A percentile compares a stretch with the other conserved stretches of the same genome.
Conservation (phyloP, 1,140 invertebrate species). For the Agrilus planipennis region DNA sequence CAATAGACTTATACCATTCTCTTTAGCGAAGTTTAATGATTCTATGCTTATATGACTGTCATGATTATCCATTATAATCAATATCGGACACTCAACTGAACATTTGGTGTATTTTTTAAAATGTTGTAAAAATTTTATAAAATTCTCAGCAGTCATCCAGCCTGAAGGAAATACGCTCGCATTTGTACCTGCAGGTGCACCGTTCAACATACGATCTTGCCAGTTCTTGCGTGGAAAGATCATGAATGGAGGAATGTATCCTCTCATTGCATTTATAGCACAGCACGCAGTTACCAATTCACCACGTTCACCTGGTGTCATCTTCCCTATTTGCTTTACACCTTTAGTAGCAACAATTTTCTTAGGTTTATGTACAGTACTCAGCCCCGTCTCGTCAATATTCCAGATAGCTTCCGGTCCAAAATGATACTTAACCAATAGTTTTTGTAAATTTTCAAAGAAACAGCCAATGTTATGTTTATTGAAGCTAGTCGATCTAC, state of each 20-base stretch:
- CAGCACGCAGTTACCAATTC: conserved; percentile 3
- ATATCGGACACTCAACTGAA: conserved; percentile 21
- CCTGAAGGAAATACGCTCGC: conserved; percentile 7
- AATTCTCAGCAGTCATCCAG: conserved; percentile 36
- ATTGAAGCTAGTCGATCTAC: conserved; percentile 26
- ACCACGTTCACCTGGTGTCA: conserved; percentile 33
- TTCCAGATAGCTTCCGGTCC: conserved; percentile 27
- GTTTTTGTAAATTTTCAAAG: conserved; percentile 20
- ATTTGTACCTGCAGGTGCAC: neutral
- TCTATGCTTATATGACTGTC: conserved; percentile 11
- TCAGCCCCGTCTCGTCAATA: conserved; percentile 33
- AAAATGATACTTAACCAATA: conserved; percentile 19
- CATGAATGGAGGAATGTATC: neutral
- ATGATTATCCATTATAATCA: conserved; percentile 17
- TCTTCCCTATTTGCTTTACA: conserved; percentile 31
- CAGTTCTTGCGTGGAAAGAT: neutral
- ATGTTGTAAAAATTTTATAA: conserved; percentile 35
- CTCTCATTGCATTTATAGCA: neutral
- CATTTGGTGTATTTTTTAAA: conserved; percentile 30
- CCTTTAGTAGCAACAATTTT: conserved; percentile 26
- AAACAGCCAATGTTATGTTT: conserved; percentile 19
- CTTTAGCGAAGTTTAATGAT: conserved; percentile 15
- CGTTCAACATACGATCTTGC: conserved; percentile 2
- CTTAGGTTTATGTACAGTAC: conserved; percentile 31
- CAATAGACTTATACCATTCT: conserved; percentile 17